These are phyloP conservation scores for Ophion ellenae DNA, from an alignment of 2,888 invertebrate genomes.

Conservation along the genomic window DNA sequence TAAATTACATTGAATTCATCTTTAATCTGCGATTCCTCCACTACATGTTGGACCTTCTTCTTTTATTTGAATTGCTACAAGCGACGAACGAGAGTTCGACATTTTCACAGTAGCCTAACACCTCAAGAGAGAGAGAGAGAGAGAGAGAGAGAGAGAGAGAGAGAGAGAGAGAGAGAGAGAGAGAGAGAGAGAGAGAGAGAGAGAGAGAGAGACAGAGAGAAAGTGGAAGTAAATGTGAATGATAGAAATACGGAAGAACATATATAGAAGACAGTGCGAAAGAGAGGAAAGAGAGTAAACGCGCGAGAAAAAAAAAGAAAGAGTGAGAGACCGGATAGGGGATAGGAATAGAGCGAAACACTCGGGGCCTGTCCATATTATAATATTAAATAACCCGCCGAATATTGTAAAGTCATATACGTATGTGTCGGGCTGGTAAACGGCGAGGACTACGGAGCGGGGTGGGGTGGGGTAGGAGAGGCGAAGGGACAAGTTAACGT, in stretches of 20 bases:
- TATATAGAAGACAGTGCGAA: neutral
- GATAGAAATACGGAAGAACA: conserved; percentile 8
- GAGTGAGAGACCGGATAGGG: conserved; percentile 68
- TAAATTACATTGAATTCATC: neutral
- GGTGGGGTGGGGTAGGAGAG: conserved; percentile 1
- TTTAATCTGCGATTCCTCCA: no score
- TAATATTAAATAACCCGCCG: conserved; percentile 75
- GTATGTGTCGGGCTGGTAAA: conserved; percentile 58
- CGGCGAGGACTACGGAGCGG: neutral
- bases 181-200: conserved; percentile 35
- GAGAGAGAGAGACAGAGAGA: conserved; percentile 68
- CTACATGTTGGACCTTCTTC: no score
- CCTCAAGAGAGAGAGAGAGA: neutral
- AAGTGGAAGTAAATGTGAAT: neutral
- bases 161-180: conserved; percentile 51
- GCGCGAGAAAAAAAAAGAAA: conserved; percentile 61
- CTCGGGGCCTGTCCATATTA: conserved; percentile 68
- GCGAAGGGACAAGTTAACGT: conserved; percentile 70
- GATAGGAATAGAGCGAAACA: conserved; percentile 73
- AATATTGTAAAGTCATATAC: conserved; percentile 79
- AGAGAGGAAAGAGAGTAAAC: neutral
- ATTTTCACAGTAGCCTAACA: no score
- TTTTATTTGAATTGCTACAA: no score
- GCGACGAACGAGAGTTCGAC: no score
- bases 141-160: conserved; percentile 37